These are phyloP conservation scores for Mesocentrotus franciscanus DNA, from an alignment of 53 echinoderm and acorn worm species.

Conservation along the genomic window DNA sequence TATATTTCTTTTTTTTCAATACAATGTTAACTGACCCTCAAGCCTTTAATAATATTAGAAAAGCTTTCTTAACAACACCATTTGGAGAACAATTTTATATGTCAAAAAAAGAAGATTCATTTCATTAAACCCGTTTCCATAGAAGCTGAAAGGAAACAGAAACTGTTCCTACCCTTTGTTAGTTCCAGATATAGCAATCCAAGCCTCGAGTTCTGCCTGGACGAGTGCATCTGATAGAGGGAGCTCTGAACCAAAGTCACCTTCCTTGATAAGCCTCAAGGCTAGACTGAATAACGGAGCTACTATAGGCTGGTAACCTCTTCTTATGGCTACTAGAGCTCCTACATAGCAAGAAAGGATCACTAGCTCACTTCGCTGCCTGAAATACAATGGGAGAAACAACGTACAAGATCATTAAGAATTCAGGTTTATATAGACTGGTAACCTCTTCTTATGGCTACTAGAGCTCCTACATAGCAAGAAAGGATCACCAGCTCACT, in stretches of 20 bases:
- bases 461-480: slow-evolving; percentile 82
- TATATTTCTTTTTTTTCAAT: neutral
- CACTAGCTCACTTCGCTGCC: slow-evolving; percentile 80
- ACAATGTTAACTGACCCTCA: neutral
- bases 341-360: slow-evolving; percentile 85
- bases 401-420: neutral
- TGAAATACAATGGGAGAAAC: slow-evolving; percentile 51
- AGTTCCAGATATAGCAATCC: slow-evolving; percentile 68
- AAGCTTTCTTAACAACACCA: neutral
- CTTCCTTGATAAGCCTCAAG: neutral
- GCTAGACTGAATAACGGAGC: slow-evolving; percentile 74
- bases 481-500: slow-evolving; percentile 81
- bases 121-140: neutral
- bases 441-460: slow-evolving; percentile 84
- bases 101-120: no score
- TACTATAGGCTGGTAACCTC: slow-evolving; percentile 80
- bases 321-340: slow-evolving; percentile 79
- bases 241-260: slow-evolving; percentile 65
- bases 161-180: neutral
- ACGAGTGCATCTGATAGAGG: slow-evolving; percentile 76
- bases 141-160: neutral
- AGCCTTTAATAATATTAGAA: neutral
- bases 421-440: slow-evolving; percentile 21
- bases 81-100: no score
- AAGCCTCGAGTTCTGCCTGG: slow-evolving; percentile 80